phyloP scores from a whole-genome alignment of 2,888 invertebrate species.

The Mellilla xanthometata region DNA sequence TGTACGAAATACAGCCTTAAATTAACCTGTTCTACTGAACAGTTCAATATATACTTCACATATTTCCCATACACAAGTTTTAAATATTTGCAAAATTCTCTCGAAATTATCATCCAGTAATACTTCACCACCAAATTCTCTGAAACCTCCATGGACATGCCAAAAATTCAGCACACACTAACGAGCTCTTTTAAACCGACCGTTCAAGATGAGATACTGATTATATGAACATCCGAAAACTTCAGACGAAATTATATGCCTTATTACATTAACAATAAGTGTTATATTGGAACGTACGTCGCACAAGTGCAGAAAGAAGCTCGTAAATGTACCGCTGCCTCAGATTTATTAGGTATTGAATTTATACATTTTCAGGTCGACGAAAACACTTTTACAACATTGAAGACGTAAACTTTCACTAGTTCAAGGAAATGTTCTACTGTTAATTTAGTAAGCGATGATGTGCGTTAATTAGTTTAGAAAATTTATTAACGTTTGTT shows the following conservation, averaged over 20 bases:
- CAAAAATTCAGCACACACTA: slow-evolving; percentile 4
- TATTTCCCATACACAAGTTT: too few relatives aligned
- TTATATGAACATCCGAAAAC: slow-evolving; percentile 6
- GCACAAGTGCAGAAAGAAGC: slow-evolving; percentile 15
- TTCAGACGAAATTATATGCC: background rate
- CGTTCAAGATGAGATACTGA: slow-evolving; percentile 32
- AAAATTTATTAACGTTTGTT: background rate
- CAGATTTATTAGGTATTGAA: slow-evolving; percentile 21
- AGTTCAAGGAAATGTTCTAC: slow-evolving; percentile 11
- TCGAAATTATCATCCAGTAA: too few relatives aligned
- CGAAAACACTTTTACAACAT: slow-evolving; percentile 39
- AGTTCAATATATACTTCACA: too few relatives aligned
- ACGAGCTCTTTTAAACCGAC: slow-evolving; percentile 6
- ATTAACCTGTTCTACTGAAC: too few relatives aligned
- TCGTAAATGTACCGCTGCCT: slow-evolving; percentile 37
- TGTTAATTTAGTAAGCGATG: slow-evolving; percentile 9
- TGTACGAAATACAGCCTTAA: too few relatives aligned
- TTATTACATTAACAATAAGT: slow-evolving; percentile 17
- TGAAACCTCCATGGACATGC: background rate
- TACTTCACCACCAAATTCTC: background rate
- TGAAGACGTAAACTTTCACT: slow-evolving; percentile 24
- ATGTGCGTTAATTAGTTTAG: slow-evolving; percentile 13
- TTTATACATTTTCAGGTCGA: slow-evolving; percentile 28
- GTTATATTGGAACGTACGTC: slow-evolving; percentile 1
- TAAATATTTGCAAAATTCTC: too few relatives aligned